phyloP scores from a whole-genome alignment of 2,888 invertebrate genomes.

The Ypsolopha sequella region DNA sequence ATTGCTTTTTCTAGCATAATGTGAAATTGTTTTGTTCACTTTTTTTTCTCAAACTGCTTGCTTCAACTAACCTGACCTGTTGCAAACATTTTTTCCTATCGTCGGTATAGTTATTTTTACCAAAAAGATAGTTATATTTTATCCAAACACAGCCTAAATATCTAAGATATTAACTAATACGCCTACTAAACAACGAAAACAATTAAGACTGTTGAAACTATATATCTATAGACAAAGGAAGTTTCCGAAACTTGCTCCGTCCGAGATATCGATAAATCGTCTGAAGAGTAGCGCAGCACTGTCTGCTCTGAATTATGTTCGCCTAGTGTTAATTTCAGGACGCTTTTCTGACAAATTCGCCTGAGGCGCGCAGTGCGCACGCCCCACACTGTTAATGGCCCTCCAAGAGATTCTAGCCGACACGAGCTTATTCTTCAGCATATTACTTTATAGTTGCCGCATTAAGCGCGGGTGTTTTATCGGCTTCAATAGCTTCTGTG shows the following conservation, averaged over 20 bases:
- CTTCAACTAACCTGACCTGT: too few relatives aligned
- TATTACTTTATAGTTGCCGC: slow-evolving; percentile 24
- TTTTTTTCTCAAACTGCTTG: too few relatives aligned
- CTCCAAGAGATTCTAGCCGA: slow-evolving; percentile 14
- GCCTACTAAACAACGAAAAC: background rate
- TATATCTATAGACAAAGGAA: slow-evolving; percentile 9
- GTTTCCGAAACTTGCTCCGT: slow-evolving; percentile 13
- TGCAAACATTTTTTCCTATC: too few relatives aligned
- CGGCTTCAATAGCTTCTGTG: background rate
- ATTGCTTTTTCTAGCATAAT: too few relatives aligned
- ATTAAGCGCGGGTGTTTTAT: slow-evolving; percentile 10
- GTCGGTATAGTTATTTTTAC: too few relatives aligned
- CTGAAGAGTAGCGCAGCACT: slow-evolving; percentile 24
- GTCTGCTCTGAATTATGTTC: slow-evolving; percentile 42
- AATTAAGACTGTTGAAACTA: slow-evolving; percentile 1
- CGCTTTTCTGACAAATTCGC: slow-evolving; percentile 50
- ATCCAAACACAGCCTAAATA: too few relatives aligned
- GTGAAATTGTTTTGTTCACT: too few relatives aligned
- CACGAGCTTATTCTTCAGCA: slow-evolving; percentile 22
- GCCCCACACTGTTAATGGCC: slow-evolving; percentile 20
- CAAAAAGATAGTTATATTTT: too few relatives aligned
- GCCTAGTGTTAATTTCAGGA: slow-evolving; percentile 54
- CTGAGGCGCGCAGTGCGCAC: slow-evolving; percentile 21
- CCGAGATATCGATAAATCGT: slow-evolving; percentile 31
- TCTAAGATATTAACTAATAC: background rate